Base-by-base conservation (phyloP, 2,888 invertebrate species). In the Agonopterix subpropinquella region DNA sequence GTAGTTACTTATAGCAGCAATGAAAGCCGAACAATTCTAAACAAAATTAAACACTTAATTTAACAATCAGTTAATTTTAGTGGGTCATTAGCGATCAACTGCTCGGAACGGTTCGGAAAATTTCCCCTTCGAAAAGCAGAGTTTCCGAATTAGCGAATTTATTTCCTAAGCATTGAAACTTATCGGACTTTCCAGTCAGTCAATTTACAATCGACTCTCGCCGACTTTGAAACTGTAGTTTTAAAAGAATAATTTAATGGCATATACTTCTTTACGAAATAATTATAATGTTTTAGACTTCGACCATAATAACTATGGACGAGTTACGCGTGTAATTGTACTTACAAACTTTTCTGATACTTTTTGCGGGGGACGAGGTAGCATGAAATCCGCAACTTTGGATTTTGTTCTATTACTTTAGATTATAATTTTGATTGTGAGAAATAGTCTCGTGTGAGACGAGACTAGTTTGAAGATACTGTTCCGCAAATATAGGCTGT, bases 11-110 rank as follows among this genome's bases (percentile, higher is more conserved):
- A 28, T 28, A 28, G 28, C 28, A 52, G 51, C 56, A 54, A 50
- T 50, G 28, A 42, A 43, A 44, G 41, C 37, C 37, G 46, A 51
- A 51, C 52, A 50, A 45, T 52, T 46, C 47, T 48, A 53, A 54
- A 52, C 51, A 47, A 57, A 54, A 51, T 57, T 54, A 50, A 46
- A 52, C 51, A 53, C 46, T 51, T 44, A 48, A 53, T 49, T 54
- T 50, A 53, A 51, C 55, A 55, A 52, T 53, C 51, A 49, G 49
- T 55, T 53, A 49, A 55, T 51, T 53, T 48, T 52, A 53, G 50
- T 50, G 48, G 53, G 43, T 48, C 48, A 47, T 56, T 56, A 54
- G 28, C 45, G 42, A 52, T 50, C 42, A 47, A 51, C 54, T 48
- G 50, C 36, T 48, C 50, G 49, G 53, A 49, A 52, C 49, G 42